Percentiles rank a stretch among this genome's conserved stretches.
Conservation (phyloP, 2,888 invertebrate species). For the Gerosis bhagava region DNA sequence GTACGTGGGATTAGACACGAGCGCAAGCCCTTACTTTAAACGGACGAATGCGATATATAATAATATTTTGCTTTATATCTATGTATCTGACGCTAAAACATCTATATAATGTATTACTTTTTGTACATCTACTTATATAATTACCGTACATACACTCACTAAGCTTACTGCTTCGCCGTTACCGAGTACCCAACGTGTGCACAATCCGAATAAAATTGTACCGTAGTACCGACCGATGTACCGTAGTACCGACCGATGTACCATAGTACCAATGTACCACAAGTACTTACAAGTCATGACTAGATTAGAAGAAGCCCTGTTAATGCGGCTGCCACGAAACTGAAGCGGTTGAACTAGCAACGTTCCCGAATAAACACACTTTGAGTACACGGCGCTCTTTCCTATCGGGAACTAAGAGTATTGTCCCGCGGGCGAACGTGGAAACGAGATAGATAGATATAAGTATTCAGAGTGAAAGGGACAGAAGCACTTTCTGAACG, state of each 20-base stretch:
- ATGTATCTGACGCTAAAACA: conserved; percentile 82
- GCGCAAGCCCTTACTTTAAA: conserved; percentile 81
- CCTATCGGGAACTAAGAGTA: conserved; percentile 63
- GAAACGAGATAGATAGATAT: conserved; percentile 35
- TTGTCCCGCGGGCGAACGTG: conserved; percentile 74
- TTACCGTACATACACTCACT: conserved; percentile 80
- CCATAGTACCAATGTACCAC: no score
- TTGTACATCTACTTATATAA: conserved; percentile 82
- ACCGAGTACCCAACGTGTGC: conserved; percentile 70
- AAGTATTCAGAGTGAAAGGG: conserved; percentile 27
- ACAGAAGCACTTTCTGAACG: conserved; percentile 27
- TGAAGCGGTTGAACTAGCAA: conserved; percentile 12
- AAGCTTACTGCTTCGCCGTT: conserved; percentile 69
- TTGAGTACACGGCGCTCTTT: conserved; percentile 65
- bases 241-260: no score
- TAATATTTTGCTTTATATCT: conserved; percentile 81
- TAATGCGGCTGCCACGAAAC: conserved; percentile 23
- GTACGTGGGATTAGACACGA: conserved; percentile 80
- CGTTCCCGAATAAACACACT: conserved; percentile 46
- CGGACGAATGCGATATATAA: conserved; percentile 83
- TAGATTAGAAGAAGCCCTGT: conserved; percentile 47
- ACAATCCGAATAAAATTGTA: no score
- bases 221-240: no score
- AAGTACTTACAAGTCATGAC: conserved; percentile 44
- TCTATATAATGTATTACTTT: conserved; percentile 82